Percentiles rank a stretch among this genome's conserved stretches.
Evolutionary conservation across 2,888 invertebrate species (phyloP).

Genomic region (Pimpla rufipes): DNA sequence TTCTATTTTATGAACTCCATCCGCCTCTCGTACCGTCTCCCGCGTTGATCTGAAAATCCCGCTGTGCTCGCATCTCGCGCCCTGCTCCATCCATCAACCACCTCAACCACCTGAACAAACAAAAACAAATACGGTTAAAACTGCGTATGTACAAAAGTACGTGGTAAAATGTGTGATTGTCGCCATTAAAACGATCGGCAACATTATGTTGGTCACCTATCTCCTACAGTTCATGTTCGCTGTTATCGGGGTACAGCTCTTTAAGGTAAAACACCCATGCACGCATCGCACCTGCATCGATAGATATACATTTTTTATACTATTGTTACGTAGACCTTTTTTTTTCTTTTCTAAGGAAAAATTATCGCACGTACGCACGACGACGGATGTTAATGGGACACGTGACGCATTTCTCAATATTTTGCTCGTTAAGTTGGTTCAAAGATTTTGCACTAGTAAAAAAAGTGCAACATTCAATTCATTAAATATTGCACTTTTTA

Average conservation of each 20-base stretch:
- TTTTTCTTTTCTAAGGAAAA: background rate
- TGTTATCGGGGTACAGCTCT: constrained; percentile 99
- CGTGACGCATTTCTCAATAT: background rate
- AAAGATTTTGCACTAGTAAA: background rate
- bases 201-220: constrained; percentile 99
- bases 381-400: background rate
- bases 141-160: constrained; percentile 89
- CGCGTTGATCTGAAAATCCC: constrained; percentile 80
- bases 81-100: constrained; percentile 76
- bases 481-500: too few relatives aligned
- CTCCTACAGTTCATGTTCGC: constrained; percentile 99
- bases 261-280: constrained; percentile 92
- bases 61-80: constrained; percentile 80
- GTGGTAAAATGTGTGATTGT: constrained; percentile 99
- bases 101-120: constrained; percentile 72
- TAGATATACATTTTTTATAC: constrained; percentile 29
- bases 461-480: too few relatives aligned
- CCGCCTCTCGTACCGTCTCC: constrained; percentile 79
- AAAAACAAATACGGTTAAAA: constrained; percentile 71
- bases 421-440: background rate
- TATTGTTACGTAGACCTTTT: background rate
- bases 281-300: constrained; percentile 46
- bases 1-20: constrained; percentile 81
- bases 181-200: constrained; percentile 99
- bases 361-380: constrained; percentile 62